A percentile compares a stretch with the other conserved stretches of the same genome.
phyloP scores from a whole-genome alignment of 2,113 vertebrate species.

The Colius striatus region DNA sequence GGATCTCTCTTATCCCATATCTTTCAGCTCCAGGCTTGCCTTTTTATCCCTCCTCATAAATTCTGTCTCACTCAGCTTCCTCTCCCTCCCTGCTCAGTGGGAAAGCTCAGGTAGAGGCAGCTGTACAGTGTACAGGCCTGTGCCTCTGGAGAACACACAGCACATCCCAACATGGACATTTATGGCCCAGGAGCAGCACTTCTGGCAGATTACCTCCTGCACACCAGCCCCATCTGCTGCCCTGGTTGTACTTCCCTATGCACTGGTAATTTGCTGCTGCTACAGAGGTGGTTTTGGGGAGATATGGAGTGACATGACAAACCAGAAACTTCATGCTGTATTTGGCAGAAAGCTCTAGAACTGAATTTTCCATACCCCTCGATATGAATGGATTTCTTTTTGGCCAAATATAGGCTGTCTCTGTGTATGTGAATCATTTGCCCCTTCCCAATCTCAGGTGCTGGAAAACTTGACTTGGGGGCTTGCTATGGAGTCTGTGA shows the following conservation, averaged over 20 bases:
- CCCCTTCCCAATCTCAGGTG: background rate
- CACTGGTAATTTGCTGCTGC: background rate
- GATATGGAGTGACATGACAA: accelerated
- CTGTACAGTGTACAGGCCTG: accelerated
- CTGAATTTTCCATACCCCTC: background rate
- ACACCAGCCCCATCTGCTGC: background rate
- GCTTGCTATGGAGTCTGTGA: background rate
- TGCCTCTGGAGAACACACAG: background rate
- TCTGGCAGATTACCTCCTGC: background rate
- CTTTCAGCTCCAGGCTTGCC: constrained; percentile 27
- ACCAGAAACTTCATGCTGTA: background rate
- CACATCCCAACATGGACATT: background rate
- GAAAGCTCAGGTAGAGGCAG: background rate
- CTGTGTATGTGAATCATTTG: background rate
- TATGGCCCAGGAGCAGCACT: background rate
- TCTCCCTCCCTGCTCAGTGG: background rate
- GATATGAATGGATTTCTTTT: background rate
- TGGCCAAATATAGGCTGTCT: background rate
- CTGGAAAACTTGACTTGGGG: background rate
- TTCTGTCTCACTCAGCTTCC: background rate
- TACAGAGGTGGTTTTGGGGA: background rate
- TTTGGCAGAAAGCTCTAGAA: background rate
- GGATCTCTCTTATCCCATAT: background rate
- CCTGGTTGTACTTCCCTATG: accelerated
- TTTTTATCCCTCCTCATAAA: background rate